Conservation (phyloP, 2,888 invertebrate genomes). For the Tortricodes alternella region DNA sequence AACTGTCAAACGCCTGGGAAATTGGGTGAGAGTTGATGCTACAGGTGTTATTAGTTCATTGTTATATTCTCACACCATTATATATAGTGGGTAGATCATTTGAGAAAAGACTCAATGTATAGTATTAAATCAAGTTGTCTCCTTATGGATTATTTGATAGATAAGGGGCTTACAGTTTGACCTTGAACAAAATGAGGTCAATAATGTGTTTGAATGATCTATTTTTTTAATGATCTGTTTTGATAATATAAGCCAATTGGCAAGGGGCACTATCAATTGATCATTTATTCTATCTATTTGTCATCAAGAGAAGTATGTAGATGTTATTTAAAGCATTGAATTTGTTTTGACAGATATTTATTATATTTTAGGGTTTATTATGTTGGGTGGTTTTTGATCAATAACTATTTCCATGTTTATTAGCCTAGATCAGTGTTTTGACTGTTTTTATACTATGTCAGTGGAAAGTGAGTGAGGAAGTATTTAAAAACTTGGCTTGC, state of each 20-base stretch:
- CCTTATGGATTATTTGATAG: neutral
- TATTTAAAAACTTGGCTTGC: too few relatives aligned
- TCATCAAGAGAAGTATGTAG: too few relatives aligned
- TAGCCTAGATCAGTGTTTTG: too few relatives aligned
- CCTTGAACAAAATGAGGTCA: slow-evolving; percentile 16
- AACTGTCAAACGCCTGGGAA: slow-evolving; percentile 28
- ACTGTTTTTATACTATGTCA: too few relatives aligned
- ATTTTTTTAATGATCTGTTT: slow-evolving; percentile 7
- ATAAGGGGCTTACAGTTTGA: slow-evolving; percentile 3
- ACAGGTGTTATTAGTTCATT: neutral
- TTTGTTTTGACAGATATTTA: too few relatives aligned
- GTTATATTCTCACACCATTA: too few relatives aligned
- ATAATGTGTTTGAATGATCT: slow-evolving; percentile 9
- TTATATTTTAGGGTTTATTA: too few relatives aligned
- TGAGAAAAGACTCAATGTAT: slow-evolving; percentile 1
- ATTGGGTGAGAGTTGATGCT: slow-evolving; percentile 6
- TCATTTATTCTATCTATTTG: slow-evolving; percentile 3
- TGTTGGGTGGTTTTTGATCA: too few relatives aligned
- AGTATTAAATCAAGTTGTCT: slow-evolving; percentile 4
- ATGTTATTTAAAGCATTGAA: too few relatives aligned
- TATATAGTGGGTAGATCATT: slow-evolving; percentile 26
- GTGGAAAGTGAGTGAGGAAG: too few relatives aligned
- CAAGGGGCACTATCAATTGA: slow-evolving; percentile 11
- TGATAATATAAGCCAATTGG: slow-evolving; percentile 6
- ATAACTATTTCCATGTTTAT: too few relatives aligned